These are phyloP conservation scores for Diorhabda carinulata DNA, from an alignment of 1,140 invertebrate species.

Conservation along the genomic window DNA sequence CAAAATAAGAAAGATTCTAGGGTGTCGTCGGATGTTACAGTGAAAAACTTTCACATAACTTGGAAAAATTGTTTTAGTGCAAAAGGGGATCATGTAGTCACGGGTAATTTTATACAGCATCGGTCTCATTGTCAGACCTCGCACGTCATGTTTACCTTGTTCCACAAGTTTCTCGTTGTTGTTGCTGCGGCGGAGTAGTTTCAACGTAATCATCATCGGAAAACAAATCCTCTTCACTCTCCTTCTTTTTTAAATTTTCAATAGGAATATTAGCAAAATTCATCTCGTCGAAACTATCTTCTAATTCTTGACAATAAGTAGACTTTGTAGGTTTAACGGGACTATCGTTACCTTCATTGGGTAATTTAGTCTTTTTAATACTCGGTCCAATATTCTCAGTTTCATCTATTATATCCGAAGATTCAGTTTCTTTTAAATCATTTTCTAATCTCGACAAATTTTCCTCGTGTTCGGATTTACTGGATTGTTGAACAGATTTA, in stretches of 20 bases:
- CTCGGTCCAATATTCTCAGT: slow-evolving; percentile 13
- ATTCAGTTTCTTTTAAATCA: slow-evolving; percentile 15
- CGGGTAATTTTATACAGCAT: no score
- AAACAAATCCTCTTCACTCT: slow-evolving; percentile 26
- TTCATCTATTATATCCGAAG: slow-evolving; percentile 19
- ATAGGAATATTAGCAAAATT: slow-evolving; percentile 30
- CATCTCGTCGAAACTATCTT: slow-evolving; percentile 26
- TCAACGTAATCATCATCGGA: slow-evolving; percentile 37
- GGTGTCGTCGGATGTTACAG: no score
- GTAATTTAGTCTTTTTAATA: slow-evolving; percentile 10
- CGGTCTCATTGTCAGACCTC: no score
- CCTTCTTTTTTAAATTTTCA: slow-evolving; percentile 1
- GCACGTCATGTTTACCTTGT: background rate
- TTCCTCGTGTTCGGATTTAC: background rate
- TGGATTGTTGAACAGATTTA: no score
- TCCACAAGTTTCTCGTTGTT: slow-evolving; percentile 1
- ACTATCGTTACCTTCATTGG: background rate
- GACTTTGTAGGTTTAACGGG: slow-evolving; percentile 10
- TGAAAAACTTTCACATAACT: no score
- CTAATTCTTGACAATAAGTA: slow-evolving; percentile 15
- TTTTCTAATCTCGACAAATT: slow-evolving; percentile 22
- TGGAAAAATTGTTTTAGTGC: no score
- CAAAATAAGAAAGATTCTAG: no score
- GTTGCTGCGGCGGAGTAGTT: slow-evolving; percentile 35
- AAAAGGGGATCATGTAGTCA: no score